Evolutionary conservation across 2,797 vertebrate species (phyloP).

Genomic region (Gymnoscopelus braueri): DNA sequence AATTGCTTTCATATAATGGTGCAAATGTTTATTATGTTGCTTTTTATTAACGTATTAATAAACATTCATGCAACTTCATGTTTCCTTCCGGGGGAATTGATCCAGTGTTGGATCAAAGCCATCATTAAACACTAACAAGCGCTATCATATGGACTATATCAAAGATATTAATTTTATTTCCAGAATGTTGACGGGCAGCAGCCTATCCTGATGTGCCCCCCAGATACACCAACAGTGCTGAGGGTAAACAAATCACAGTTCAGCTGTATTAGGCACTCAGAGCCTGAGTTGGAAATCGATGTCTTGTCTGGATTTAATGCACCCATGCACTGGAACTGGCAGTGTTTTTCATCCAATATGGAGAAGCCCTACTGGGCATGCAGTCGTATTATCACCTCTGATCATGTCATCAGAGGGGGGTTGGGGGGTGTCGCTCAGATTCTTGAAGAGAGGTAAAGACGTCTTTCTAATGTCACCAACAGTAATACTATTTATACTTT

Average conservation of each 20-base stretch:
- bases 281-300: conserved; percentile 16
- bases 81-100: no score
- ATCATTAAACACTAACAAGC: no score
- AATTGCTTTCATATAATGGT: no score
- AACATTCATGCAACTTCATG: no score
- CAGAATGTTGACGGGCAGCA: background rate
- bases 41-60: no score
- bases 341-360: conserved; percentile 1
- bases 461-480: no score
- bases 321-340: conserved; percentile 13
- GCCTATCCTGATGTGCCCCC: background rate
- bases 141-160: no score
- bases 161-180: background rate
- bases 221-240: conserved; percentile 15
- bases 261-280: conserved; percentile 21
- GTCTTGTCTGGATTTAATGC: conserved; percentile 27
- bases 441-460: background rate
- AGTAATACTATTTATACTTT: no score
- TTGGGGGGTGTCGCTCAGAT: background rate
- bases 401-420: background rate
- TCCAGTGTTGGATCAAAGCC: no score
- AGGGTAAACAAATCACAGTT: conserved; percentile 16
- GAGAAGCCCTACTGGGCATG: background rate
- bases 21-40: no score
- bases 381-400: background rate